Evolutionary conservation across 1,140 invertebrate species (phyloP), one percentile per base, ranked within the genome.

Genomic region (Agrilus planipennis): DNA sequence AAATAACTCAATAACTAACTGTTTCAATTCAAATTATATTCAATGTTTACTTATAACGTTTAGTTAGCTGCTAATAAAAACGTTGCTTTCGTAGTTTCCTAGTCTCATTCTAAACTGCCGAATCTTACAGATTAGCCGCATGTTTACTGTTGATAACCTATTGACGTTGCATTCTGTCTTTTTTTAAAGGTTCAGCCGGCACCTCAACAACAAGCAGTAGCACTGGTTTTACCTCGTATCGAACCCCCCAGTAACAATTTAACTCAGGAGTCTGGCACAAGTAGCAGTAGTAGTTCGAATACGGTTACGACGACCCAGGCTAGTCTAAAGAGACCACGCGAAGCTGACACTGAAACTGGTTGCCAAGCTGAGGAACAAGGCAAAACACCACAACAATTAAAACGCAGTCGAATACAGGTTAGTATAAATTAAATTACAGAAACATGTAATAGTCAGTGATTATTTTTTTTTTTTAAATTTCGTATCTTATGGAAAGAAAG

Each of bases 181-280:
- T 38, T 29, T 39, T 2, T 12, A 50, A 50, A 54, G n/a, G n/a
- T n/a, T n/a, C 57, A 39, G 48, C 61, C 35, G 44, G 60, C 55
- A 59, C 53, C 54, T 62, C 55, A 74, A 43, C 71, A 71, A 22
- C 73, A 83, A 65, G 77, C 79, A 1, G 79, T 84, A 0, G 81
- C 81, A 0, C 54, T 84, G 10, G 80, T 84, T 0, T 72, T 80
- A 45, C 81, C 81, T 1, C 65, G 81, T 35, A 76, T 84, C 12
- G 80, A 84, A 50, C 59, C 55, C 20, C 57, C 59, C 11, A 56
- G 50, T 15, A 54, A 46, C 34, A 49, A 50, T 22, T 45, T 49
- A 28, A 37, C 53, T n/a, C 35, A 39, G 19, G 36, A 39, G 19
- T 50, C 51, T 12, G 56, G 51, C 35, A 55, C 58, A 41, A 62